phyloP scores from a whole-genome alignment of 2,888 invertebrate genomes.

The Rhorus exstirpatorius region DNA sequence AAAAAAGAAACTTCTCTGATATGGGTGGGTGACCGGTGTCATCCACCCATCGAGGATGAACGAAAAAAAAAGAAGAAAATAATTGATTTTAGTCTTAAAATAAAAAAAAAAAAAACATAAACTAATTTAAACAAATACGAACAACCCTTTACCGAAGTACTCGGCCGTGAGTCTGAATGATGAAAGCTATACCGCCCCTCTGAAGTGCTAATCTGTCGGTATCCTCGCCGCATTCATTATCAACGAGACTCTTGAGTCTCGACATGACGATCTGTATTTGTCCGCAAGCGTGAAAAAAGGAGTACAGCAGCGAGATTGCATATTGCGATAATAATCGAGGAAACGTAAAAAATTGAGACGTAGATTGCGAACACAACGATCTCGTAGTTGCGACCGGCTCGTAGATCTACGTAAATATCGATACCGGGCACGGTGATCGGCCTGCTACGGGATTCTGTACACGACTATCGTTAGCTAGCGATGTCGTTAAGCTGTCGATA shows the following conservation, averaged over 20 bases:
- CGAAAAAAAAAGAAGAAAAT: too few species aligned
- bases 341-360: slow-evolving; percentile 61
- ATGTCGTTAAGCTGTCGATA: too few species aligned
- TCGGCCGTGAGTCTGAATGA: slow-evolving; percentile 50
- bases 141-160: slow-evolving; percentile 46
- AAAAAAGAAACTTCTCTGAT: too few species aligned
- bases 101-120: slow-evolving; percentile 74
- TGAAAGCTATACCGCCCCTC: slow-evolving; percentile 33
- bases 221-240: background rate
- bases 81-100: too few species aligned
- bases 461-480: too few species aligned
- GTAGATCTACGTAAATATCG: slow-evolving; percentile 69
- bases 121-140: background rate
- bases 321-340: slow-evolving; percentile 64
- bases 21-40: too few species aligned
- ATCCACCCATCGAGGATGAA: too few species aligned
- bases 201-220: slow-evolving; percentile 10
- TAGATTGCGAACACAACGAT: slow-evolving; percentile 69
- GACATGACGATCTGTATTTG: slow-evolving; percentile 72
- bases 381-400: slow-evolving; percentile 72
- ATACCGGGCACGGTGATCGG: slow-evolving; percentile 60
- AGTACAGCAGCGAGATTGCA: slow-evolving; percentile 73
- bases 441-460: too few species aligned
- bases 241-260: slow-evolving; percentile 53
- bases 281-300: slow-evolving; percentile 74